Evolutionary conservation across 1,140 invertebrate species (phyloP), one percentile per base, ranked within the genome.

Genomic region (Gryon sp.): DNA sequence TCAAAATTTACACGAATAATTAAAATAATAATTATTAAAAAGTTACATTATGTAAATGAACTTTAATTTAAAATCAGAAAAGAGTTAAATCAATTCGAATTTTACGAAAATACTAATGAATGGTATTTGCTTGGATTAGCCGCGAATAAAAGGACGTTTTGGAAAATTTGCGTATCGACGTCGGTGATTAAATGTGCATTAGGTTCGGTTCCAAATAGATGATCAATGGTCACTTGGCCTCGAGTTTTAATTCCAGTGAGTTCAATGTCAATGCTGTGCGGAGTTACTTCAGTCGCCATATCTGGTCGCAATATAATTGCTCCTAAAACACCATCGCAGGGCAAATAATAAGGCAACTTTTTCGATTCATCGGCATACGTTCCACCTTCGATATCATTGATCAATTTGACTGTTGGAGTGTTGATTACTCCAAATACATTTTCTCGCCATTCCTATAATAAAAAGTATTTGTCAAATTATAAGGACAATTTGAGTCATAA

Each of bases 171-270:
- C 1, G 81, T 80, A 66, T 92, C 85, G 2, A 92, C 83, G 34
- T 89, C 75, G 65, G 90, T 86, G 36, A 93, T 89, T 12, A 93
- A 75, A 12, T 82, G 80, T 2, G 90, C 88, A 83, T 93, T 93
- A 4, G 88, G 85, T 26, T 89, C 81, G 4, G 85, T 84, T 4
- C 83, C 81, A 28, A 86, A 82, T 8, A 89, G 73, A 81, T 91
- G 91, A 86, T 92, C 91, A 19, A 93, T 80, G 0, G 92, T 89
- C 65, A 92, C 88, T 82, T 91, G 90, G 1, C 92, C 92, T 75
- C 92, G 86, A 0, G 92, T 92, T 66, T 86, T 86, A 7, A 69
- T 76, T 11, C 91, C 91, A 43, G 79, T 70, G 5, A 93, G 82
- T 76, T 93, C 92, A 2, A 93, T 90, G 15, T 90, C 89, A 2